These are phyloP conservation scores for Amphipyra berbera DNA, from an alignment of 2,888 invertebrate genomes.

Conservation along the genomic window DNA sequence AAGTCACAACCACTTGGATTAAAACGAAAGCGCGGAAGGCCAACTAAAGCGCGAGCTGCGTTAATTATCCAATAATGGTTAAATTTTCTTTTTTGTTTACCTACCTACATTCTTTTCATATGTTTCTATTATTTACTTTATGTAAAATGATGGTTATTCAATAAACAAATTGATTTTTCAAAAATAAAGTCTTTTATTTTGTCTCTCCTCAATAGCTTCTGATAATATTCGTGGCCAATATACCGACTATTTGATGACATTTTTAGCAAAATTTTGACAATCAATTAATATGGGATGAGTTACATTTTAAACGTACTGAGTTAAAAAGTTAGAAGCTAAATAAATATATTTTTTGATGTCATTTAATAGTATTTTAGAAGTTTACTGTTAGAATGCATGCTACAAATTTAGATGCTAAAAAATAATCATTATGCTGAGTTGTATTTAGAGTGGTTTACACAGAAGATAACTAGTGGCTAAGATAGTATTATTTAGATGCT, in stretches of 20 bases:
- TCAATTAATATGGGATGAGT: conserved; percentile 10
- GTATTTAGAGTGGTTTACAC: conserved; percentile 14
- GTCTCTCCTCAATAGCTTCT: conserved; percentile 2
- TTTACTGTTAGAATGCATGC: conserved; percentile 11
- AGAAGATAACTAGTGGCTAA: conserved; percentile 22
- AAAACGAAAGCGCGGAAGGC: conserved; percentile 14
- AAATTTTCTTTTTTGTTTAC: neutral
- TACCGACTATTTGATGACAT: conserved; percentile 6
- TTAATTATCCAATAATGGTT: conserved; percentile 16
- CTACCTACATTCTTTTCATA: neutral
- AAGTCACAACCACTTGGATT: conserved; percentile 18
- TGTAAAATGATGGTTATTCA: neutral
- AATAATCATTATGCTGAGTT: conserved; percentile 8
- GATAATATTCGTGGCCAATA: conserved; percentile 1
- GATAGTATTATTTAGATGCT: conserved; percentile 20
- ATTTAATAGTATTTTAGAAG: conserved; percentile 12
- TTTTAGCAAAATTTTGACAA: conserved; percentile 9
- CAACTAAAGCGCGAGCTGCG: conserved; percentile 21
- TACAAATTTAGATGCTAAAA: conserved; percentile 3
- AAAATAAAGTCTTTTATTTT: conserved; percentile 4
- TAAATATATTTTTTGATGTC: conserved; percentile 14
- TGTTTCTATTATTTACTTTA: neutral
- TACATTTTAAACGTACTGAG: conserved; percentile 8
- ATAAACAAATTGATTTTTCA: neutral
- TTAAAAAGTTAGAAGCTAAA: conserved; percentile 11